Conservation (phyloP, 2,797 vertebrate genomes). For the Psittacula derbiana region DNA sequence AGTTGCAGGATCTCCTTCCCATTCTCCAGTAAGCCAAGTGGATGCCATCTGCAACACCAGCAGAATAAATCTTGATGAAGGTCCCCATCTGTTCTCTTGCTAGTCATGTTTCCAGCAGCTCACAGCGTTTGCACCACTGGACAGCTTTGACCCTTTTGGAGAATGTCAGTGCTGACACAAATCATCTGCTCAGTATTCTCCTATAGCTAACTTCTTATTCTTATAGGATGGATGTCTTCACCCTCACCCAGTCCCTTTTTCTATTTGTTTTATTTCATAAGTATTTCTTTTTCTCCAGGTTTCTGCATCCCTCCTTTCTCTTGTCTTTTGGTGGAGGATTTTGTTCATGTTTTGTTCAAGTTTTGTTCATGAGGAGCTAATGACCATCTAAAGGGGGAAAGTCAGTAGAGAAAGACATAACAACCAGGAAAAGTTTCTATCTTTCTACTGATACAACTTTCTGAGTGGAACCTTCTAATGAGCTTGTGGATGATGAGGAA, state of each 20-base stretch:
- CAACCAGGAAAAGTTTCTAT: not conserved
- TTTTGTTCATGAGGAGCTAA: not conserved
- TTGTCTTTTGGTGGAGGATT: not conserved
- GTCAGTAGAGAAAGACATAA: not conserved
- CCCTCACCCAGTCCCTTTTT: not conserved
- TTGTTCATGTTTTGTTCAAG: too few relatives aligned
- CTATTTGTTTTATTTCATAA: not conserved
- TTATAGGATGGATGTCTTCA: not conserved
- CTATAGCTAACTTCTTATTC: not conserved
- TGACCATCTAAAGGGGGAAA: not conserved
- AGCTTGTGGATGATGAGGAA: not conserved
- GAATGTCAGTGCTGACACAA: not conserved
- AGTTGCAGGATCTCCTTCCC: not conserved
- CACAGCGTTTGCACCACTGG: rapidly evolving
- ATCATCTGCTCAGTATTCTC: not conserved
- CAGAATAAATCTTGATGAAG: not conserved
- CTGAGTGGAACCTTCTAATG: not conserved
- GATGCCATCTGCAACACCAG: not conserved
- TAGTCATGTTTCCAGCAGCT: not conserved
- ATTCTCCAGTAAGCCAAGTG: not conserved
- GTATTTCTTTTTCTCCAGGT: not conserved
- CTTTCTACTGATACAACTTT: not conserved
- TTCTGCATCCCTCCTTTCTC: not conserved
- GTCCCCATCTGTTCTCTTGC: not conserved
- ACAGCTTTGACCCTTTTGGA: not conserved